These are phyloP conservation scores for Eurois occulta DNA, from an alignment of 2,888 invertebrate genomes.

Conservation along the genomic window DNA sequence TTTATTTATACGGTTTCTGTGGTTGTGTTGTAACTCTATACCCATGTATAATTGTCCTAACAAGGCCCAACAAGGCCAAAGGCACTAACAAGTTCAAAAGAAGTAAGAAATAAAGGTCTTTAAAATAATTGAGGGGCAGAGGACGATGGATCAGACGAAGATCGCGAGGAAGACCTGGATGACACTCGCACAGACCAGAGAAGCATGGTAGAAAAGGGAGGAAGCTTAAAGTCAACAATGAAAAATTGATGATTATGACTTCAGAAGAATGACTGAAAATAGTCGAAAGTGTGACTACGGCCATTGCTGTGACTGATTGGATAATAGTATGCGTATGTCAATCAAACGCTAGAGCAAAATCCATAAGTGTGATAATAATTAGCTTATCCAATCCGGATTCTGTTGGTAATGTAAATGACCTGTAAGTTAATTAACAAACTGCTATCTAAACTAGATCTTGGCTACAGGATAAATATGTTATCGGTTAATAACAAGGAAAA, in stretches of 20 bases:
- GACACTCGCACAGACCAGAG: neutral
- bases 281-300: neutral
- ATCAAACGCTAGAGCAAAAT: conserved; percentile 19
- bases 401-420: neutral
- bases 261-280: neutral
- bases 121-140: neutral
- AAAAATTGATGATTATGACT: neutral
- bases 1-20: conserved; percentile 26
- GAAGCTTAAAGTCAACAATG: neutral
- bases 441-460: conserved; percentile 7
- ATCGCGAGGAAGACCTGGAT: neutral
- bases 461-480: conserved; percentile 13
- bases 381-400: neutral
- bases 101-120: neutral
- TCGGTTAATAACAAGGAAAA: conserved; percentile 4
- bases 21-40: conserved; percentile 12
- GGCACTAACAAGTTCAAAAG: neutral
- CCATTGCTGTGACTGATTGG: neutral
- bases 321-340: neutral
- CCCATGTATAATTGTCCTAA: too few species aligned
- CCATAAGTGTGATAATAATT: neutral
- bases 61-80: too few species aligned
- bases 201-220: neutral
- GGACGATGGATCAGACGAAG: neutral
- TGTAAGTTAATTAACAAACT: neutral